A percentile compares a stretch with the other conserved stretches of the same genome.
These are phyloP conservation scores for Tetramorium simillimum DNA, from an alignment of 1,140 invertebrate species.

Conservation along the genomic window DNA sequence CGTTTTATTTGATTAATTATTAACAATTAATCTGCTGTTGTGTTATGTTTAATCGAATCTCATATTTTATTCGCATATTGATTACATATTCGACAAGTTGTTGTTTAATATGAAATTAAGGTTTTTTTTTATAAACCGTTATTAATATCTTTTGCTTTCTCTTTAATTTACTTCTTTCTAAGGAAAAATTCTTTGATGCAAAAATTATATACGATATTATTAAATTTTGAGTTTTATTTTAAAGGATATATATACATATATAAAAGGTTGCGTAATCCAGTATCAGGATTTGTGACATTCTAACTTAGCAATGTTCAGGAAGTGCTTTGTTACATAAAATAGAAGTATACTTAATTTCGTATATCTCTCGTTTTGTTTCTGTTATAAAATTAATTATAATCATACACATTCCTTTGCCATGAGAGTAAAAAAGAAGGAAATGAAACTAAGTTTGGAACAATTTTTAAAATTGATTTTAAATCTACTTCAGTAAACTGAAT, in stretches of 20 bases:
- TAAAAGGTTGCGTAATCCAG: background rate
- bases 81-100: background rate
- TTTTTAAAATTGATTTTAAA: background rate
- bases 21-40: background rate
- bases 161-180: background rate
- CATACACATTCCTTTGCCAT: background rate
- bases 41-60: background rate
- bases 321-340: background rate
- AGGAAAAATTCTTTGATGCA: background rate
- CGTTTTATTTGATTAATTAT: background rate
- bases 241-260: background rate
- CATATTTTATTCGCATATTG: background rate
- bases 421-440: background rate
- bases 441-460: background rate
- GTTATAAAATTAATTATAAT: background rate
- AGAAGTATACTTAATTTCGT: background rate
- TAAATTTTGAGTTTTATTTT: conserved; percentile 10
- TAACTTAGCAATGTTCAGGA: background rate
- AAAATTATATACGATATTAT: background rate
- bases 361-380: background rate
- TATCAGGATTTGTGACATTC: background rate
- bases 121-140: background rate
- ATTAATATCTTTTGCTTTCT: background rate
- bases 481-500: background rate
- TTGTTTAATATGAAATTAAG: conserved; percentile 16